Percentiles rank a stretch among this genome's conserved stretches.
These are phyloP conservation scores for Bugula neritina DNA, from an alignment of 2,888 invertebrate species.

Conservation along the genomic window DNA sequence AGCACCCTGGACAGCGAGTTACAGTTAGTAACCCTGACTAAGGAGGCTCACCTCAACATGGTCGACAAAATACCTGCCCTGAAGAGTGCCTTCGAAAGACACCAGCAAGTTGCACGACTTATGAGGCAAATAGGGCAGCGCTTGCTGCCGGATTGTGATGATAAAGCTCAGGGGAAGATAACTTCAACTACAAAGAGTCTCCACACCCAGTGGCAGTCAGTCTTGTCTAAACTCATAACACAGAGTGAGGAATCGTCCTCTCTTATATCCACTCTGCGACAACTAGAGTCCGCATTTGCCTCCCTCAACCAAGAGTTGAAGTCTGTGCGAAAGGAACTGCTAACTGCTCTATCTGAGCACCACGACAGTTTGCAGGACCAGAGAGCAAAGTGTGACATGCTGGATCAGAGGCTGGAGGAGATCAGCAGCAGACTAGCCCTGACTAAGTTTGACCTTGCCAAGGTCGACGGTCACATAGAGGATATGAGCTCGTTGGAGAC, in stretches of 20 bases:
- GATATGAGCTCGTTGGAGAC: not conserved
- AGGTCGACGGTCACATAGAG: conserved; percentile 14
- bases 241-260: conserved; percentile 24
- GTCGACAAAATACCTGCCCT: conserved; percentile 19
- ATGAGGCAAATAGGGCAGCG: conserved; percentile 22
- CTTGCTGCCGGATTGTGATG: conserved; percentile 14
- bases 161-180: not conserved
- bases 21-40: conserved; percentile 18
- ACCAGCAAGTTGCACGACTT: conserved; percentile 15
- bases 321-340: not conserved
- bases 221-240: conserved; percentile 16
- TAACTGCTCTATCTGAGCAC: not conserved
- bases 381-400: conserved; percentile 7
- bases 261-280: conserved; percentile 3
- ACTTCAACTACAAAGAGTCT: conserved; percentile 13
- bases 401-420: conserved; percentile 22
- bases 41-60: conserved; percentile 20
- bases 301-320: not conserved
- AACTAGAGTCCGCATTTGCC: conserved; percentile 13
- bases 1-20: conserved; percentile 22
- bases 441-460: conserved; percentile 13
- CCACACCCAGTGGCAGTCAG: conserved; percentile 24
- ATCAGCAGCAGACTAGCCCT: conserved; percentile 17
- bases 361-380: conserved; percentile 23
- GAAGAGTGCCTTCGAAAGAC: conserved; percentile 24